These are phyloP conservation scores for Elgonia sp. DNA, from an alignment of 2,888 invertebrate species.

Conservation along the genomic window DNA sequence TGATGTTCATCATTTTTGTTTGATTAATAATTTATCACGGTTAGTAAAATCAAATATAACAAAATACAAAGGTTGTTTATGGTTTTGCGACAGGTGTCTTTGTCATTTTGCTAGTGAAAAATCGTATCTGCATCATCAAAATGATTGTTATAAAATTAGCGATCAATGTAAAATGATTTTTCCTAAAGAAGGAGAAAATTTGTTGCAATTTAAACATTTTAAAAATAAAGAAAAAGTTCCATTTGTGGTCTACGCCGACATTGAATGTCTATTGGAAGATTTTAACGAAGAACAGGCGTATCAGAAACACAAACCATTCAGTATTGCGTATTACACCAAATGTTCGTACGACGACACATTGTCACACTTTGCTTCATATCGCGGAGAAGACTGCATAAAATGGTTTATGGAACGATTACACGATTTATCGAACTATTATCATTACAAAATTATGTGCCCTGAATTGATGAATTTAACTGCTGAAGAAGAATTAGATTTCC, in stretches of 20 bases:
- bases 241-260: slow-evolving; percentile 59
- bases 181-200: slow-evolving; percentile 9
- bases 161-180: slow-evolving; percentile 32
- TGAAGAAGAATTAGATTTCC: too few species aligned
- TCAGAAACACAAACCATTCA: slow-evolving; percentile 36
- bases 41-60: slow-evolving; percentile 1
- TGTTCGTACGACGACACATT: slow-evolving; percentile 32
- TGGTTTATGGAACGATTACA: slow-evolving; percentile 22
- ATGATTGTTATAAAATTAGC: slow-evolving; percentile 9
- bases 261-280: slow-evolving; percentile 55
- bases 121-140: slow-evolving; percentile 23
- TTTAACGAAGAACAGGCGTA: slow-evolving; percentile 10
- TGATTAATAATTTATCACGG: too few species aligned
- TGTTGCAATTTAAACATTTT: slow-evolving; percentile 24
- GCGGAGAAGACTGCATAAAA: slow-evolving; percentile 38
- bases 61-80: slow-evolving; percentile 25
- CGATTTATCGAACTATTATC: slow-evolving; percentile 17
- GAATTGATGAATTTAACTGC: slow-evolving; percentile 12
- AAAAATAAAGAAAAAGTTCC: slow-evolving; percentile 40
- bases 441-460: slow-evolving; percentile 3
- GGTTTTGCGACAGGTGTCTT: slow-evolving; percentile 25
- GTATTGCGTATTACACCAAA: slow-evolving; percentile 28
- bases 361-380: slow-evolving; percentile 23
- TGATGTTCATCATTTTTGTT: slow-evolving; percentile 22
- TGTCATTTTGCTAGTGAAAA: slow-evolving; percentile 13